These are phyloP conservation scores for Reticulitermes speratus DNA, from an alignment of 1,140 invertebrate species.

Conservation along the genomic window DNA sequence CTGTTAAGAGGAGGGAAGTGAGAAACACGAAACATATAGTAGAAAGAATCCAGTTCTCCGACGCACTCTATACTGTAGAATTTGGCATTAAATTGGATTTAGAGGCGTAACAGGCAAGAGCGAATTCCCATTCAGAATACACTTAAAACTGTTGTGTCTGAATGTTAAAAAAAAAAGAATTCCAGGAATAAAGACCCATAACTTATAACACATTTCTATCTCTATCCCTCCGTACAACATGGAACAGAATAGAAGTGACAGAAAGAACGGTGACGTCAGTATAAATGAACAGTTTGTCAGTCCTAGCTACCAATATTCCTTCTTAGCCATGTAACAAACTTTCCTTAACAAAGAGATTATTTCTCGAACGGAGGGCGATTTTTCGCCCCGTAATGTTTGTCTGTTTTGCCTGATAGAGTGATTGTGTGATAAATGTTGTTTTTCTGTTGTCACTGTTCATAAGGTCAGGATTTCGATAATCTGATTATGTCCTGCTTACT, in stretches of 20 bases:
- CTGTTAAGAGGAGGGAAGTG: neutral
- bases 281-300: neutral
- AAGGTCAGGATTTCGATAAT: neutral
- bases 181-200: neutral
- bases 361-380: neutral
- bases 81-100: slow-evolving; percentile 13
- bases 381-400: neutral
- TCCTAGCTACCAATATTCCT: neutral
- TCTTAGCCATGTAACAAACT: neutral
- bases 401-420: neutral
- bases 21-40: neutral
- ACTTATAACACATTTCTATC: neutral
- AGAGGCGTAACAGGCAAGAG: neutral
- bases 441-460: neutral
- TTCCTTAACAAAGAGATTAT: neutral
- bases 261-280: neutral
- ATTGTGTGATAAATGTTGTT: neutral
- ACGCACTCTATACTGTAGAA: neutral
- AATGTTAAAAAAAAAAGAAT: neutral
- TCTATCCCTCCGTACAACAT: neutral
- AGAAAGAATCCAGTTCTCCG: neutral
- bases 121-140: neutral
- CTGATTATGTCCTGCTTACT: neutral
- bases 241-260: neutral
- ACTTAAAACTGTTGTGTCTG: neutral